Evolutionary conservation across 1,140 invertebrate genomes (phyloP).

Genomic region (Riptortus pedestris): DNA sequence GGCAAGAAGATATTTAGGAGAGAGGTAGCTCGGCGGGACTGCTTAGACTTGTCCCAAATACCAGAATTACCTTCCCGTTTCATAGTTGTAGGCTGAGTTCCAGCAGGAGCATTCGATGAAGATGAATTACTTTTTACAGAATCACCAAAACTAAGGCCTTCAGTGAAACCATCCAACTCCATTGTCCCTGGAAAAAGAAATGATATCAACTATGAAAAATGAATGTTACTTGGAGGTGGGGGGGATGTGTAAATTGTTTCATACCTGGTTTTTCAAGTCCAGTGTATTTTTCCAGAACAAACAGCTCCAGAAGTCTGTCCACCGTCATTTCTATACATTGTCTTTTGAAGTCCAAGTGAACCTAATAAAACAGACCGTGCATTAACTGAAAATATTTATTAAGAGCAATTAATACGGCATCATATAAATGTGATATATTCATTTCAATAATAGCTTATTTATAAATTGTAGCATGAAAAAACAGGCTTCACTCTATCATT

Average conservation of each 20-base stretch:
- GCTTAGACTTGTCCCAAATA: slow-evolving; percentile 45
- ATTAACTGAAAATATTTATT: too few species aligned
- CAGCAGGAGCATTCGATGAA: background rate
- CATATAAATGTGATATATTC: too few species aligned
- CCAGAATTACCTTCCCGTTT: slow-evolving; percentile 48
- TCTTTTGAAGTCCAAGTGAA: slow-evolving; percentile 79
- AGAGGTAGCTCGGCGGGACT: slow-evolving; percentile 82
- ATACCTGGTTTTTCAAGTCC: slow-evolving; percentile 82
- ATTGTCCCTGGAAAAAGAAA: slow-evolving; percentile 41
- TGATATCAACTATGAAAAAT: too few species aligned
- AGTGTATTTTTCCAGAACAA: slow-evolving; percentile 81
- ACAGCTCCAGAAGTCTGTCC: slow-evolving; percentile 80
- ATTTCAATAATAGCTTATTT: too few species aligned
- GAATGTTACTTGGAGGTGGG: too few species aligned
- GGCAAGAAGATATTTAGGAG: slow-evolving; percentile 88
- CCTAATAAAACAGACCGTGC: slow-evolving; percentile 51
- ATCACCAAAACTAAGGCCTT: slow-evolving; percentile 7
- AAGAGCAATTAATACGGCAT: too few species aligned
- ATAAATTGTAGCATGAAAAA: too few species aligned
- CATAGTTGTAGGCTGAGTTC: slow-evolving; percentile 31
- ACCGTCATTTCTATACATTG: slow-evolving; percentile 85
- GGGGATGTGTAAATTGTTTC: too few species aligned
- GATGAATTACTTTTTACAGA: background rate
- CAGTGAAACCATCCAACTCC: slow-evolving; percentile 43
- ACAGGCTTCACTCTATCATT: too few species aligned